phyloP scores from a whole-genome alignment of 2,888 invertebrate species.

The Diarsia rubi region DNA sequence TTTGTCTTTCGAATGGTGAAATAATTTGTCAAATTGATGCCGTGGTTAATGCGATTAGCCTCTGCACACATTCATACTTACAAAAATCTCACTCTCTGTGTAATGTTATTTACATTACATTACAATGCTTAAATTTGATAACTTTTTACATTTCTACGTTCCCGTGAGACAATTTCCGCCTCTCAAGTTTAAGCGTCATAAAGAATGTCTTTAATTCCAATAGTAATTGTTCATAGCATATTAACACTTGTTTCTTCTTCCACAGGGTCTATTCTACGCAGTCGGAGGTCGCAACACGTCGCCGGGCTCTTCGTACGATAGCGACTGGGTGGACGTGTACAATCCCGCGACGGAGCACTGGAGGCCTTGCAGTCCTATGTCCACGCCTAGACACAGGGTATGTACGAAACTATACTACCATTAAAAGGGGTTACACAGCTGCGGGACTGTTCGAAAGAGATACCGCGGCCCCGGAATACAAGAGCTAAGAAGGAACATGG shows the following conservation, averaged over 20 bases:
- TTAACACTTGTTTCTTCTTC: neutral
- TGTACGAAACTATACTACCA: conserved; percentile 24
- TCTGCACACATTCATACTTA: neutral
- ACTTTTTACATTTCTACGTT: neutral
- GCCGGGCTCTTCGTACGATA: conserved; percentile 96
- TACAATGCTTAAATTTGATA: neutral
- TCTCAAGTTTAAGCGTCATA: neutral
- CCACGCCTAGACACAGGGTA: conserved; percentile 95
- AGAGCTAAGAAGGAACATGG: too few relatives aligned
- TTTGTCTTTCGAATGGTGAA: neutral
- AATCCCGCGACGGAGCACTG: conserved; percentile 96
- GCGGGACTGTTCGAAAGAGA: neutral
- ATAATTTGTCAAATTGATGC: neutral
- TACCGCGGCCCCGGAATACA: too few relatives aligned
- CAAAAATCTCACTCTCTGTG: neutral
- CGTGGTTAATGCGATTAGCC: neutral
- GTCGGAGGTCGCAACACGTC: conserved; percentile 98
- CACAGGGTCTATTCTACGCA: conserved; percentile 96
- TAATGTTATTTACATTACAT: too few relatives aligned
- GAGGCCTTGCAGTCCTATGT: conserved; percentile 97
- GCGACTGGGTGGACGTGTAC: conserved; percentile 96
- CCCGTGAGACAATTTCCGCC: neutral
- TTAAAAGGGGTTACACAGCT: too few relatives aligned
- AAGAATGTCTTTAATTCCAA: neutral
- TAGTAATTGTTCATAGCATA: neutral